Base-by-base conservation (phyloP, 35 echinoderm and acorn worm genomes). In the Hemicentrotus pulcherrimus region DNA sequence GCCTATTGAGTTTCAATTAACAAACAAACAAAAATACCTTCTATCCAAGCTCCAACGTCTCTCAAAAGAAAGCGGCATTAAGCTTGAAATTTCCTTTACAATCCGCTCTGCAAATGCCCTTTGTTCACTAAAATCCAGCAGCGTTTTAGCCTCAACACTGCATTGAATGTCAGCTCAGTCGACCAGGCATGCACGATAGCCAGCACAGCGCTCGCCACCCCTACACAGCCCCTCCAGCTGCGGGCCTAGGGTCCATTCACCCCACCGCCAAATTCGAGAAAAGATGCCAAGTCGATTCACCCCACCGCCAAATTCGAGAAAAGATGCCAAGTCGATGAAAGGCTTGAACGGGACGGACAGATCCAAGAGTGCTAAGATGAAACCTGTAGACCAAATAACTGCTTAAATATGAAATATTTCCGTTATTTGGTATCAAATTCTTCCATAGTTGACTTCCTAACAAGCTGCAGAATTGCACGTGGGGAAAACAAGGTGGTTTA, bases 11-110 rank as follows among this genome's bases (percentile, higher is more conserved):
- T 41, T 41, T 41, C 35, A 41, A 41, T 41, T 41, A 41, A 41
- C 19, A 78, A 78, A 78, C 19, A 78, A 22, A 59, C 52, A 59
- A 14, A 59, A 78, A 22, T 78, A 78, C 65, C 65, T 78, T 78
- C 65, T 78, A 28, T 78, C 65, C 65, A 78, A 78, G 65, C 65
- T 78, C 65, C 65, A 78, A 78, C 65, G 65, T 78, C 65, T 78
- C 18, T 78, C 65, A 78, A 78, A 78, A 78, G 65, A 78, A 78
- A 78, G 65, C 65, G 65, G 65, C 65, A 78, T 78, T 78, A 30
- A 30, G 22, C 22, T 28, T 78, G 6, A 78, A 78, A 78, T 78
- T 28, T 28, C 19, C 28, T 78, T 78, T n/a, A 4, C 18, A n/a
- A 78, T n/a, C 18, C 65, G 28, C 19, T 78, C 19, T 78, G 65